These are phyloP conservation scores for Ataeniobius toweri DNA, from an alignment of 2,797 vertebrate genomes.

Conservation along the genomic window DNA sequence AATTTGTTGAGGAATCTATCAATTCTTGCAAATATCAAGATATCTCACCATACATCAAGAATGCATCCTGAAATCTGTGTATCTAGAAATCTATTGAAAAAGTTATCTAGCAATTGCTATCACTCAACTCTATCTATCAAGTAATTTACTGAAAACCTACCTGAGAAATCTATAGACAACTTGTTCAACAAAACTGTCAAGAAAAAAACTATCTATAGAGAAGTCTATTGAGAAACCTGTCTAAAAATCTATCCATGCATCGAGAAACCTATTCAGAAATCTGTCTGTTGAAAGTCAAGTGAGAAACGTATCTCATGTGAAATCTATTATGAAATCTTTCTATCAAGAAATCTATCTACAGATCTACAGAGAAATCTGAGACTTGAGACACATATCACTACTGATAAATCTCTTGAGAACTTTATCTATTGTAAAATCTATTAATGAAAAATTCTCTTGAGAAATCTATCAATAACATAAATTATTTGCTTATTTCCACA, in stretches of 20 bases:
- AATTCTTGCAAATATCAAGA: background rate
- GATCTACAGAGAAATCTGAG: too few relatives aligned
- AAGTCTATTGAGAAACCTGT: constrained; percentile 17
- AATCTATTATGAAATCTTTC: too few relatives aligned
- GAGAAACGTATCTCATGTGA: too few relatives aligned
- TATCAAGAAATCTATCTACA: too few relatives aligned
- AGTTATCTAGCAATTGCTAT: background rate
- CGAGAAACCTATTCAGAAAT: too few relatives aligned
- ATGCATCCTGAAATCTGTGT: background rate
- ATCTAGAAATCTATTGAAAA: background rate
- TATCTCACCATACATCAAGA: background rate
- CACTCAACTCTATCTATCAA: background rate
- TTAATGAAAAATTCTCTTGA: background rate
- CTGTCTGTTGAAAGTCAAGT: too few relatives aligned
- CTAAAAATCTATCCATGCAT: constrained; percentile 24
- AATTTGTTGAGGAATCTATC: too few relatives aligned
- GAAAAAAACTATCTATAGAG: too few relatives aligned
- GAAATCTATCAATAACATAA: background rate
- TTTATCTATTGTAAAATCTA: too few relatives aligned
- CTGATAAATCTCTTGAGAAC: too few relatives aligned
- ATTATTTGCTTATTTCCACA: background rate
- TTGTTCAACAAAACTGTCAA: background rate
- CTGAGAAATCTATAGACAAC: background rate
- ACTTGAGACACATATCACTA: too few relatives aligned
- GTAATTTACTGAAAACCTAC: background rate